Conservation (phyloP, 2,113 vertebrate species). For the Callipepla squamata region DNA sequence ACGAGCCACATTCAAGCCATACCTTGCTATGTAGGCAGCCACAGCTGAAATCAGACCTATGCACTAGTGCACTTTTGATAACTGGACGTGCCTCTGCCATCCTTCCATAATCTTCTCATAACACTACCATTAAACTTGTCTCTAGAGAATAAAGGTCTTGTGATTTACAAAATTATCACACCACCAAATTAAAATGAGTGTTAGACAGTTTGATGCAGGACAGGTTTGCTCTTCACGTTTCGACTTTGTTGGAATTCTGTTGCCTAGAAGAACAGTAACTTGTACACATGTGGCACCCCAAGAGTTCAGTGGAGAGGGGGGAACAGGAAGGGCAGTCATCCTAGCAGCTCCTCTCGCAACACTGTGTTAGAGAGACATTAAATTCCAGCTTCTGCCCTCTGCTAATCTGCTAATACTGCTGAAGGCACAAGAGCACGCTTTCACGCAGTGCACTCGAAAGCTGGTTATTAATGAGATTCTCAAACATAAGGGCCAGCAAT, state of each 20-base stretch:
- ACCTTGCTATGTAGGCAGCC: neutral
- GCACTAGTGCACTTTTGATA: neutral
- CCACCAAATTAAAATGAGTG: neutral
- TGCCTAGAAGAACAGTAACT: neutral
- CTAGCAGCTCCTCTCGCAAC: neutral
- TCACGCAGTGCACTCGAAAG: neutral
- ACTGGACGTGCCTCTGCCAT: neutral
- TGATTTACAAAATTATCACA: neutral
- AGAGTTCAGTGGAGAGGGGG: neutral
- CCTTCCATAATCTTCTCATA: neutral
- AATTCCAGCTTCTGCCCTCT: neutral
- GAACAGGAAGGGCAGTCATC: neutral
- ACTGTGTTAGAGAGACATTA: neutral
- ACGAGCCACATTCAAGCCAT: neutral
- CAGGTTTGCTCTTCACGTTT: neutral
- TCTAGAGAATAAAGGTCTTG: neutral
- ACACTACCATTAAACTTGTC: neutral
- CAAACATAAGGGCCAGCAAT: neutral
- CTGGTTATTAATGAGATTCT: constrained; percentile 2
- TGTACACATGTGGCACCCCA: neutral
- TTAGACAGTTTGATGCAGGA: neutral
- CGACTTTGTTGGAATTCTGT: neutral
- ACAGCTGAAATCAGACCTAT: neutral
- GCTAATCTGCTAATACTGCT: neutral
- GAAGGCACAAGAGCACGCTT: neutral